These are phyloP conservation scores for Lycocorax pyrrhopterus DNA, from an alignment of 2,113 vertebrate genomes.

Conservation along the genomic window DNA sequence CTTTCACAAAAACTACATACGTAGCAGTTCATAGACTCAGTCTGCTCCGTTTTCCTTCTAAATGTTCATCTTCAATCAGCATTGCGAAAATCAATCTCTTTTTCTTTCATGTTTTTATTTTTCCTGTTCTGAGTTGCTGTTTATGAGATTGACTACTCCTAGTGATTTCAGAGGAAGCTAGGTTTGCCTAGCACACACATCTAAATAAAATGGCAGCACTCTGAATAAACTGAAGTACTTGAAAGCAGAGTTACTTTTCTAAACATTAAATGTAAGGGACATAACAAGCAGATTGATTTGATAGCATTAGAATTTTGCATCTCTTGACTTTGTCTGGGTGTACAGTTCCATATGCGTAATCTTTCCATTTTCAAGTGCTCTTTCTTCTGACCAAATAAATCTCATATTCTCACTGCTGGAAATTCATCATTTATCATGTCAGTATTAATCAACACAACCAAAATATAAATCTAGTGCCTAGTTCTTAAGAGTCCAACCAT, in stretches of 20 bases:
- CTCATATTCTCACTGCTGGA: neutral
- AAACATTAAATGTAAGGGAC: neutral
- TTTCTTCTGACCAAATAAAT: neutral
- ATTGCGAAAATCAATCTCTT: neutral
- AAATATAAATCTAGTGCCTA: neutral
- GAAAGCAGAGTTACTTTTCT: neutral
- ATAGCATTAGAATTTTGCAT: neutral
- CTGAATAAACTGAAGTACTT: neutral
- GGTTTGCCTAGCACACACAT: neutral
- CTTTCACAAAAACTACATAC: neutral
- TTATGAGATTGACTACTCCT: neutral
- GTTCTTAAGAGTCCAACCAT: neutral
- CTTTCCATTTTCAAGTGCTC: neutral
- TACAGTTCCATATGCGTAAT: neutral
- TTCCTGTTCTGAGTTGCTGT: neutral
- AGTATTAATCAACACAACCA: neutral
- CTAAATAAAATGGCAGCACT: neutral
- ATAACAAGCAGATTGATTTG: neutral
- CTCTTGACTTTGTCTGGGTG: neutral
- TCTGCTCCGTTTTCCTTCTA: neutral
- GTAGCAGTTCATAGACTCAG: neutral
- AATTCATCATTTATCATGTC: conserved; percentile 4
- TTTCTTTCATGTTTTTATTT: neutral
- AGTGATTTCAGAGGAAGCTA: neutral
- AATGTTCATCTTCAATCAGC: neutral